Evolutionary conservation across 2,113 vertebrate genomes (phyloP), one percentile per base, ranked within the genome.

Genomic region (Patagioenas fasciata): DNA sequence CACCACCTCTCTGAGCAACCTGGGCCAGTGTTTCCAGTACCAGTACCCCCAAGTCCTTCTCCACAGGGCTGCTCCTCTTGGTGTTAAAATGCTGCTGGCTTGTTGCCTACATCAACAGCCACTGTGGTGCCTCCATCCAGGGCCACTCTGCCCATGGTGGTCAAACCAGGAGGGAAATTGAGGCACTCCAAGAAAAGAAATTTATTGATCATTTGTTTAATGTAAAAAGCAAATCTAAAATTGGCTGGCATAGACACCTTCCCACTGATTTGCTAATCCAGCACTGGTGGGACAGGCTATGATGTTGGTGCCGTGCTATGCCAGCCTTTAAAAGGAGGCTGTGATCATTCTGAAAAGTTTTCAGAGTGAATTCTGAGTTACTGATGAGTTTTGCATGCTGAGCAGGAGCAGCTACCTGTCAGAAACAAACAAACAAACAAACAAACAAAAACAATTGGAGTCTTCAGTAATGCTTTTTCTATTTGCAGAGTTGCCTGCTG

Each of bases 401-500:
- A 62, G 44, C 32, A 71, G 31, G 29, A 79, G 65, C 44, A 70
- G 32, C 34, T 73, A 15, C 61, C 28, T 80, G 66, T 61, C 40
- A 56, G 34, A n/a, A 60, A 13, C 60, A 51, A 54, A n/a, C 56
- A 13, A 67, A 50, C 38, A 13, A 40, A 40, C 53, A 51, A 54
- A n/a, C 51, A 13, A 67, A 50, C n/a, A 15, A 14, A 50, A 71
- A 20, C 25, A 32, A 13, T 7, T 32, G 62, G 67, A 91, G 34
- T 57, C 14, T 87, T 93, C 89, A 96, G 36, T 94, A 93, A 85
- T 47, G 90, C 67, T 82, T 80, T 94, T 93, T 98, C 77, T 80
- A 56, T 96, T 98, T 97, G 62, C 97, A 99, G 99, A 99, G 97
- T 98, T 99, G 98, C 99, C 99, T 96, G 97, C 99, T 94, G 99